Evolutionary conservation across 2,888 invertebrate species (phyloP).

Genomic region (Magallana nippona): DNA sequence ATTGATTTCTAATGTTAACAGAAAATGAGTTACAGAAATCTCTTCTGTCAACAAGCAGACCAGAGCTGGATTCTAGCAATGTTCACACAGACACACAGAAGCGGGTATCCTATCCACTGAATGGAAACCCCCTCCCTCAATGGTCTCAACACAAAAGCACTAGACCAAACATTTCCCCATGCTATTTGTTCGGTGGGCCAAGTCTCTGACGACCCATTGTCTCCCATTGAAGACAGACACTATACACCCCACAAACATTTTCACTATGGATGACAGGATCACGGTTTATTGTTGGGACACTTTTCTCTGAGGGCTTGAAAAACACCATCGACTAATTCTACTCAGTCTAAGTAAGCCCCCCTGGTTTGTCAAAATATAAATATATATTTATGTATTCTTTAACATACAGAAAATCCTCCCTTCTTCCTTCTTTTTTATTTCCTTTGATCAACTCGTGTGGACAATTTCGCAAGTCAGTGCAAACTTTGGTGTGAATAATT

Average conservation of each 20-base stretch:
- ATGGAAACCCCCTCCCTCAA: not conserved
- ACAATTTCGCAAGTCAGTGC: not conserved
- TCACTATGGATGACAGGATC: constrained; percentile 2
- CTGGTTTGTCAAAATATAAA: not conserved
- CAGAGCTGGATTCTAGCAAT: not conserved
- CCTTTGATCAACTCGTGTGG: not conserved
- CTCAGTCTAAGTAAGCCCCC: not conserved
- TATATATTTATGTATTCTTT: not conserved
- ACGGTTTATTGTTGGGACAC: constrained; percentile 14
- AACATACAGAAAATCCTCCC: not conserved
- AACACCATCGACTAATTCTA: not conserved
- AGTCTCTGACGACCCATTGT: constrained; percentile 16
- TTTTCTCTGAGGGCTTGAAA: not conserved
- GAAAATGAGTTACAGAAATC: constrained; percentile 28
- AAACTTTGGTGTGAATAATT: constrained; percentile 31
- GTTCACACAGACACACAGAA: not conserved
- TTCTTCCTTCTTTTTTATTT: not conserved
- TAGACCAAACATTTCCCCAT: constrained; percentile 6
- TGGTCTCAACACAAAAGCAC: not conserved
- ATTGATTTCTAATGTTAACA: constrained; percentile 39
- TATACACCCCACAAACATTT: not conserved
- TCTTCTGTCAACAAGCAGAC: constrained; percentile 11
- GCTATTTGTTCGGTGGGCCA: constrained; percentile 2
- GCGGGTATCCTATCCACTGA: not conserved
- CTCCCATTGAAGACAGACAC: not conserved